Evolutionary conservation across 2,113 vertebrate species (phyloP), one percentile per base, ranked within the genome.

Genomic region (Hiodon alosoides): DNA sequence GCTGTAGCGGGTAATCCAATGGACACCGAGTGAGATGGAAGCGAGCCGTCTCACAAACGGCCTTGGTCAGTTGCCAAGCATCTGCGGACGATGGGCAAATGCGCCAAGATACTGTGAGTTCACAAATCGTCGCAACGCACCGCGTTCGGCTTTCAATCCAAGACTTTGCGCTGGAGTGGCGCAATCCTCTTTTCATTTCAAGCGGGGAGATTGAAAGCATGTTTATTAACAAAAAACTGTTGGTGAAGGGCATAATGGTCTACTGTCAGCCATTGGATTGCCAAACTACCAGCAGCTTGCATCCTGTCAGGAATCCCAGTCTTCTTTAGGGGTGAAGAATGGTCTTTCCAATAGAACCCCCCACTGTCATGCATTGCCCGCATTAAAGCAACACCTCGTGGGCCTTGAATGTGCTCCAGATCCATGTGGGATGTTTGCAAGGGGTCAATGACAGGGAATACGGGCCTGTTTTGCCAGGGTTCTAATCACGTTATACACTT

Each of bases 401-500:
- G 55, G 3, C 13, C 46, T 72, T 31, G 47, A 72, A 66, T 69
- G 58, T 76, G 55, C 54, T 62, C 73, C 57, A 60, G 70, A 54
- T 31, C 50, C 9, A 50, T 53, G 16, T 17, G 10, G 48, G 71
- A 66, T 52, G 59, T 67, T 76, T 60, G 75, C 54, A 67, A 74
- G 16, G 31, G 71, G 75, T 80, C 72, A 74, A 68, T 78, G 76
- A 78, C 73, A 78, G 79, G 69, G 68, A 69, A 72, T 75, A 68
- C 58, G 57, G 65, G 65, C 61, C 58, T 70, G 64, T 71, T 77
- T 76, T 61, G 65, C 57, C 64, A 69, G 69, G 59, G 70, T 9
- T 76, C 58, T 80, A 80, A 80, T 80, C 79, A 80, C 69, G 74
- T 80, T 80, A 76, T 76, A 72, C 79, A 78, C 76, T 69, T 69